phyloP scores from a whole-genome alignment of 92 coral and sea anemone species.

The Zoanthus sansibaricus region DNA sequence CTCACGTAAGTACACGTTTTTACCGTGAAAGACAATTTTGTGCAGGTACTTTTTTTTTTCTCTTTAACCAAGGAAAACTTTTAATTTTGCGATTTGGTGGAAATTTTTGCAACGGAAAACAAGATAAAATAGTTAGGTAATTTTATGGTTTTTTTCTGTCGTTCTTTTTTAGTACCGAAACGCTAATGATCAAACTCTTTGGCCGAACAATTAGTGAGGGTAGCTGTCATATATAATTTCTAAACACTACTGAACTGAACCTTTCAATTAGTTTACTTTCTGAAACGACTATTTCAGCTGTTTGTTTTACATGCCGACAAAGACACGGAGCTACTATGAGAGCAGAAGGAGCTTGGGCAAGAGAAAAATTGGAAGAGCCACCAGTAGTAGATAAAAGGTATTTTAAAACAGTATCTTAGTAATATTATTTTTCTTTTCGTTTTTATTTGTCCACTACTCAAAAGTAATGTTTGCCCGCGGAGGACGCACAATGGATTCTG shows the following conservation, averaged over 20 bases:
- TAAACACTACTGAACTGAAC: constrained; percentile 1
- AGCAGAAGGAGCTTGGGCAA: constrained; percentile 7
- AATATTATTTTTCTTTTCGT: neutral
- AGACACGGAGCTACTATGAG: neutral
- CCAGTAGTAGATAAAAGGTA: neutral
- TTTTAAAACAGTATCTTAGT: neutral
- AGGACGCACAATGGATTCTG: neutral
- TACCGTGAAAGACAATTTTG: neutral
- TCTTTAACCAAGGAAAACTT: neutral
- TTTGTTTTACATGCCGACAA: constrained; percentile 5
- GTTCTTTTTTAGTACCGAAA: neutral
- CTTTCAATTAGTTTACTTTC: neutral
- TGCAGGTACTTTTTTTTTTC: neutral
- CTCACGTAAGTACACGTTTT: constrained; percentile 3
- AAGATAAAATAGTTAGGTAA: neutral
- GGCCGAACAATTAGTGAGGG: neutral
- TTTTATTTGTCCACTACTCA: neutral
- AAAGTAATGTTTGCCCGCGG: neutral
- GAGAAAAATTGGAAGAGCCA: constrained; percentile 7
- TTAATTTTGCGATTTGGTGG: neutral
- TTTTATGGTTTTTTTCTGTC: too few relatives aligned
- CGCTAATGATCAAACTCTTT: neutral
- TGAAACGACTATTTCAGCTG: constrained; percentile 2
- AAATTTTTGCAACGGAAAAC: neutral
- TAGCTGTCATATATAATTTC: neutral